Evolutionary conservation across 2,888 invertebrate genomes (phyloP), one percentile per base, ranked within the genome.

Genomic region (Melieria crassipennis): DNA sequence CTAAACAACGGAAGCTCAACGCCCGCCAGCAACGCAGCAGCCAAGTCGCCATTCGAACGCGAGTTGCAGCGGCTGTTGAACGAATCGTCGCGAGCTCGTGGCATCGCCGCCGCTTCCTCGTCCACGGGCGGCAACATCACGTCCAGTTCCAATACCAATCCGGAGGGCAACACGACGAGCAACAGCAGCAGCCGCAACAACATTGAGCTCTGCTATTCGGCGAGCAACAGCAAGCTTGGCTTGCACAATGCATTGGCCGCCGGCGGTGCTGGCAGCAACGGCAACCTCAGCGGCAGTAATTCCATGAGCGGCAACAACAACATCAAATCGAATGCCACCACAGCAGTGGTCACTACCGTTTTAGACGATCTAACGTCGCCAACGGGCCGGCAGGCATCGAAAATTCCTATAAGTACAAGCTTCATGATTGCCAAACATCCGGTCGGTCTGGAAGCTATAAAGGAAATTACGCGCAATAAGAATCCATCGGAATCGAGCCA

Each of bases 51-150:
- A 42, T 94, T 94, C 83, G 94, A 94, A 87, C 89, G 92, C 81
- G 93, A 94, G 85, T 92, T 94, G 78, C 93, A 93, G 85, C 91
- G 93, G 85, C 89, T 94, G 78, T 88, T 93, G 76, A 93, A 93
- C 79, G 93, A 93, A 78, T 87, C 87, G 5, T 81, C 85, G 55
- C 77, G 84, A 56, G 80, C 83, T 7, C 84, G 85, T 58, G 80
- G 83, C 48, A 73, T 82, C 70, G 78, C 78, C 5, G 77, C 74
- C 61, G 77, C 78, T 61, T 78, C 78, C 5, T 76, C 77, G 5
- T 75, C 79, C 9, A 76, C 76, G 42, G 79, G 78, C 45, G 79
- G 79, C 47, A 76, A 78, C 69, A 70, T 77, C 3, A 72, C 79
- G 1, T 77, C 80, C 42, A 77, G 75, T 0, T 78, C 74, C 45